phyloP scores from a whole-genome alignment of 2,888 invertebrate species.

The Cryptocephalus primarius region DNA sequence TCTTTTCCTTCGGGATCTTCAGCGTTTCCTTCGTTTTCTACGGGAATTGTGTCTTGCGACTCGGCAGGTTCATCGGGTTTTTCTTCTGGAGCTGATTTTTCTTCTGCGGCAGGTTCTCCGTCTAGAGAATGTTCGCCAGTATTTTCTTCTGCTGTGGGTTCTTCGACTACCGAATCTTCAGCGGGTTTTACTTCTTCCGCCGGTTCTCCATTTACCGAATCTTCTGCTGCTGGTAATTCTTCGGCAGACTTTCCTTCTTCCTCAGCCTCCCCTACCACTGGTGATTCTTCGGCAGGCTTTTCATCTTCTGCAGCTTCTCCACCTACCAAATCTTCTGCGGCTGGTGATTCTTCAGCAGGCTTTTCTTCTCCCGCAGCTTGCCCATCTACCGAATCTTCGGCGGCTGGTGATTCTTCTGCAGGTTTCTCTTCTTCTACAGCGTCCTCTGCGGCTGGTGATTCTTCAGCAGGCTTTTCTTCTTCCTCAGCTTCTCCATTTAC shows the following conservation, averaged over 20 bases:
- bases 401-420: too few relatives aligned
- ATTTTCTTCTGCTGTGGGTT: neutral
- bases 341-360: too few relatives aligned
- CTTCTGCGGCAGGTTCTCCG: conserved; percentile 2
- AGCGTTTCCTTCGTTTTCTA: too few relatives aligned
- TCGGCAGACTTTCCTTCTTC: conserved; percentile 6
- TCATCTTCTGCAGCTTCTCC: neutral
- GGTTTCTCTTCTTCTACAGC: too few relatives aligned
- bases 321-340: too few relatives aligned
- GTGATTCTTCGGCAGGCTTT: neutral
- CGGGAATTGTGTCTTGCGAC: too few relatives aligned
- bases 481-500: neutral
- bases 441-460: too few relatives aligned
- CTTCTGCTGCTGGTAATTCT: conserved; percentile 4
- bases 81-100: neutral
- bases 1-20: neutral
- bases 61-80: too few relatives aligned
- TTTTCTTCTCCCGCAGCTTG: too few relatives aligned
- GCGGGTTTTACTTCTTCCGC: neutral
- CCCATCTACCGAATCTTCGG: too few relatives aligned
- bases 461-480: too few relatives aligned
- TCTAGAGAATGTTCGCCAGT: neutral
- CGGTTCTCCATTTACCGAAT: neutral
- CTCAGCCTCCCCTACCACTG: neutral
- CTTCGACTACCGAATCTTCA: neutral